Base-by-base conservation (phyloP, 30 jellyfish, hydroid and myxozoan genomes). In the Pseudorhiza aurosa region DNA sequence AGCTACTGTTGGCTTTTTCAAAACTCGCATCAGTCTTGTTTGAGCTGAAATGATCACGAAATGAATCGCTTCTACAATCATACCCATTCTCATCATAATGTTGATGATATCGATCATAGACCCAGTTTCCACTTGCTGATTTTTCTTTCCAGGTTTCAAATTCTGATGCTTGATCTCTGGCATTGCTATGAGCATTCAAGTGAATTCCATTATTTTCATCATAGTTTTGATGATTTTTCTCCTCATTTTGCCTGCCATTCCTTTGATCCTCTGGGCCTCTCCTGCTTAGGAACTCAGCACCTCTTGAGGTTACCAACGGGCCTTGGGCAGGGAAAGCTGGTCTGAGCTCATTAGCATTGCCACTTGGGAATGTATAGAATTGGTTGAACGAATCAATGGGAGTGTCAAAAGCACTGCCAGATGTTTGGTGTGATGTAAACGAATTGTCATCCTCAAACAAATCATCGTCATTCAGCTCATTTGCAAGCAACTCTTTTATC, bases 381-480 rank as follows among this genome's bases (percentile, higher is more conserved):
- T 63, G 87, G 26, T 30, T 25, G 58, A 44, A 71, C 25, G 76
- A 53, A 9, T 68, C 67, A 3, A 83, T 21, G n/a, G 69, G 87
- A 31, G 80, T 42, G 2, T 42, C 65, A 26, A 70, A 37, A 2
- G 32, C 58, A 57, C 14, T 45, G 35, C 10, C 45, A 4, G 85
- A 60, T 3, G 85, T 73, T 27, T 74, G 89, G 24, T 51, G 89
- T 11, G 89, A 85, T 11, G 74, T 56, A 28, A 85, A 85, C 37
- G 89, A 69, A 59, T 62, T 73, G 24, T 95, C 88, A 37, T 78
- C 96, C 12, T 90, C 96, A 68, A 83, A 76, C 28, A 90, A 72
- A 22, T 74, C 90, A 64, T 75, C 97, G 58, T 90, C 97, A 47
- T 83, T 88, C 50, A 90, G 59, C 59, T 90, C 96, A 51, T 83